Evolutionary conservation across 2,888 invertebrate species (phyloP), one percentile per base, ranked within the genome.

Genomic region (Drosophila paramelanica): DNA sequence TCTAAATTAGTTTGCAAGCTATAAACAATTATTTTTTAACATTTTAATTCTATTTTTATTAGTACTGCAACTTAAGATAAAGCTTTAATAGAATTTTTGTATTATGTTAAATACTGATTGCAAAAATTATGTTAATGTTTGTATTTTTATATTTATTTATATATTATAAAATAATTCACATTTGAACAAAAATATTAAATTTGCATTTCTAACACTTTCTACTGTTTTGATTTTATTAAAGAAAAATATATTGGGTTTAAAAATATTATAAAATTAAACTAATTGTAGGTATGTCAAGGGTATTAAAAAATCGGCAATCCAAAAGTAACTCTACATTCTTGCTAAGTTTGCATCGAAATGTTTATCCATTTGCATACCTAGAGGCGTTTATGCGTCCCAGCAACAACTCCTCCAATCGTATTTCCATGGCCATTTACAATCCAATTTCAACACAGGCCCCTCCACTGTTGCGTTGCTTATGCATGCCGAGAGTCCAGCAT

Each of bases 301-400:
- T 36, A 45, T 43, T 11, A 2, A 3, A 0, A 1, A 23, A 11
- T 52, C n/a, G 42, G 13, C 36, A 4, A 7, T 14, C 11, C 3
- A 8, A 11, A 13, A 3, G 1, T 17, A 23, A 1, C 42, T 14
- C 7, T 6, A 10, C 5, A n/a, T 53, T 53, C 33, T 14, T 55
- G 55, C 13, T 25, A 45, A 45, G 25, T 55, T 55, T 55, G 55
- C 55, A 81, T 79, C 77, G 68, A 66, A 77, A 72, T 85, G 88
- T 85, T 83, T 88, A 83, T 83, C 45, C 55, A 45, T 55, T 55
- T 88, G 88, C 83, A 85, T 79, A 85, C 74, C 88, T 71, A 62
- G 53, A 77, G 86, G 82, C 88, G 79, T 85, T 83, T 82, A 83
- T 81, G 82, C 82, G 79, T 73, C 56, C 42, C 68, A 68, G 47